Evolutionary conservation across 2,888 invertebrate species (phyloP).

Genomic region (Phalangium opilio): DNA sequence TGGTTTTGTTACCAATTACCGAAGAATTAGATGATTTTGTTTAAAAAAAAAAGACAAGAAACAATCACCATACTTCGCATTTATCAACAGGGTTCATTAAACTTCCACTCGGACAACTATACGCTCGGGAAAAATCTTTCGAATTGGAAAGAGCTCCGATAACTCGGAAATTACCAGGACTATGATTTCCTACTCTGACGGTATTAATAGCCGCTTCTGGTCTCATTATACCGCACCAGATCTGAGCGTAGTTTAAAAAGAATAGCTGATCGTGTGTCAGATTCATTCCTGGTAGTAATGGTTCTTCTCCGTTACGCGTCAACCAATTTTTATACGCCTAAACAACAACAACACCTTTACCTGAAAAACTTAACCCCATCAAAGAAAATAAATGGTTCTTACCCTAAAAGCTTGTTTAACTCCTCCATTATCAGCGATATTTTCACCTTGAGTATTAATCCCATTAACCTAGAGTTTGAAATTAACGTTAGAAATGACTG

Average conservation of each 20-base stretch:
- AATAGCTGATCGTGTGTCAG: conserved; percentile 32
- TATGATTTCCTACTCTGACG: conserved; percentile 54
- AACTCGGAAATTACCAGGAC: conserved; percentile 57
- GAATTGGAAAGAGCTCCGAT: conserved; percentile 20
- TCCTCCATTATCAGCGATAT: conserved; percentile 36
- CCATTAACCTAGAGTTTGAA: conserved; percentile 26
- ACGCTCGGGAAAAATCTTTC: conserved; percentile 17
- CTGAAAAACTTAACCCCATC: neutral
- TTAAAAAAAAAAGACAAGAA: no score
- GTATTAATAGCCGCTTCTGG: conserved; percentile 19
- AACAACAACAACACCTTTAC: neutral
- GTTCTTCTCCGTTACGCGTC: conserved; percentile 11
- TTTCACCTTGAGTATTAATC: conserved; percentile 32
- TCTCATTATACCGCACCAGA: conserved; percentile 53
- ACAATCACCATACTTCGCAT: conserved; percentile 19
- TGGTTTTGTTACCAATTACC: no score
- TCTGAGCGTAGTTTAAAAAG: conserved; percentile 36
- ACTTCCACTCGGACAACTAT: conserved; percentile 16
- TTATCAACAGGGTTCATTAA: conserved; percentile 17
- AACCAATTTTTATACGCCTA: conserved; percentile 26
- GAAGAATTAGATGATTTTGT: no score
- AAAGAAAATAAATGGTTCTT: conserved; percentile 10
- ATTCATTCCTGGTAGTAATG: conserved; percentile 29
- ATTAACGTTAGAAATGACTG: no score
- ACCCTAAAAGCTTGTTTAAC: conserved; percentile 32